Base-by-base conservation (phyloP, 2,797 vertebrate species). In the Leptatherina wallacei region DNA sequence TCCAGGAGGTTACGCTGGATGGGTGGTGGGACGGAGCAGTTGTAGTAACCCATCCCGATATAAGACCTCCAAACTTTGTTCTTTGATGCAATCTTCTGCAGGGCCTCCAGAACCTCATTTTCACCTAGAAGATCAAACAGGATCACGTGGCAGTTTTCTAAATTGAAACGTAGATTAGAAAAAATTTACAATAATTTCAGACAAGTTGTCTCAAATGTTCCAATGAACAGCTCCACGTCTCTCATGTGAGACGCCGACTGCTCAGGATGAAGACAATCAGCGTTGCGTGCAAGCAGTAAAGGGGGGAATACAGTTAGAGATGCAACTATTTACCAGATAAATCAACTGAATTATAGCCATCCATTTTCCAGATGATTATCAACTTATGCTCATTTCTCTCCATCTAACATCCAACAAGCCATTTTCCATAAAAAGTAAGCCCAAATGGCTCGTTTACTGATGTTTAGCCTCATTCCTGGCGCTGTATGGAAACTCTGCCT, bases 11-110 rank as follows among this genome's bases (percentile, higher is more conserved):
- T 99, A 22, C 97, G 92, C 62, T 97, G 89, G 70, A 99, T 97
- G 67, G 96, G 93, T 2, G 95, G 97, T 0, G 98, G 98, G 11
- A 98, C 95, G 0, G 95, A 97, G 89, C 98, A 99, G 94, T 95
- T 98, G 87, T 99, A 99, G 91, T 99, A 99, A 38, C 98, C 98
- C 98, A 98, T 99, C 74, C 98, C 98, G 29, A 99, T 99, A 42
- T 98, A 99, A 1, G 98, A 99, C 32, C 98, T 91, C 97, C 98
- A 99, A 11, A 98, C 89, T 91, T 97, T 95, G 92, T 99, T 99
- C 91, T 94, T 95, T 69, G 93, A 95, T 65, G 97, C 96, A 77
- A 99, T 99, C 85, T 92, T 94, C 78, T 95, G 92, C 0, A 99
- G 92, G 6, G 91, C 87, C 58, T 96, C 95, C 75, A 99, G 95